These are phyloP conservation scores for Puntigrus tetrazona DNA, from an alignment of 2,113 vertebrate species.

Conservation along the genomic window DNA sequence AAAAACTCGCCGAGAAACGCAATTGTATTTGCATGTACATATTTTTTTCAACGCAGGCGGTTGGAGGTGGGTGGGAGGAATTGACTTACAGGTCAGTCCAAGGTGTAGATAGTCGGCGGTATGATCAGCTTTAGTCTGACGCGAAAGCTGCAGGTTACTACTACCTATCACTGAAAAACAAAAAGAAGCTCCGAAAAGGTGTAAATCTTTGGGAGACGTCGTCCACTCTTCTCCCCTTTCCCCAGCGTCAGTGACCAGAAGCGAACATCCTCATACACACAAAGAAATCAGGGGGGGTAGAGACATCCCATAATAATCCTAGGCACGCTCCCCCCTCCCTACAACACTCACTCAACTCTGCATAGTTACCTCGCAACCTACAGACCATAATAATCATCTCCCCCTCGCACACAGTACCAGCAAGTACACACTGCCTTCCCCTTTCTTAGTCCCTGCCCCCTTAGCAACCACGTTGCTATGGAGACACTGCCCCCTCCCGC, in stretches of 20 bases:
- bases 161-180: conserved; percentile 16
- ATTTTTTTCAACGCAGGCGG: background rate
- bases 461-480: conserved; percentile 81
- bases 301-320: conserved; percentile 86
- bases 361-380: conserved; percentile 83
- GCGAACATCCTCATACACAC: conserved; percentile 79
- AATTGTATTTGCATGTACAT: background rate
- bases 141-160: conserved; percentile 4
- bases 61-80: conserved; percentile 26
- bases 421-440: conserved; percentile 72
- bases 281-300: conserved; percentile 75
- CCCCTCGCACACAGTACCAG: conserved; percentile 67
- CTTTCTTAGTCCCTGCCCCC: conserved; percentile 75
- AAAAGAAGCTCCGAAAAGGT: conserved; percentile 22
- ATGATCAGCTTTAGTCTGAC: conserved; percentile 24
- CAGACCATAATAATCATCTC: conserved; percentile 83
- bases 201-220: conserved; percentile 57
- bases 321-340: conserved; percentile 65
- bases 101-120: conserved; percentile 33
- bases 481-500: conserved; percentile 69
- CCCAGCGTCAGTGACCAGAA: conserved; percentile 73
- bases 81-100: conserved; percentile 54
- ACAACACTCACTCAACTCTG: conserved; percentile 79
- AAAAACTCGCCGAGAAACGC: background rate
- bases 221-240: conserved; percentile 71